These are phyloP conservation scores for Forficula auricularia DNA, from an alignment of 1,140 invertebrate genomes.

Conservation along the genomic window DNA sequence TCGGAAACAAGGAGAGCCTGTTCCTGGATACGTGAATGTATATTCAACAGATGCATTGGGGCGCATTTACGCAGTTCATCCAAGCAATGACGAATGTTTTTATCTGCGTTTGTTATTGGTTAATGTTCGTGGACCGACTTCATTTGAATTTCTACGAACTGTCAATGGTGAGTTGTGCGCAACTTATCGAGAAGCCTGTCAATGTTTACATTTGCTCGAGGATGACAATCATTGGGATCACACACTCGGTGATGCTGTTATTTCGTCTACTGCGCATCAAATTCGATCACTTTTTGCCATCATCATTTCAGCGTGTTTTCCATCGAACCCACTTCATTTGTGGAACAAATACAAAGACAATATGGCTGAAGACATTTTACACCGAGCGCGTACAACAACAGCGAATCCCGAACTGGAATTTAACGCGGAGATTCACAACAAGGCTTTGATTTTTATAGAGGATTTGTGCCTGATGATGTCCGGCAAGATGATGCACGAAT, in stretches of 20 bases:
- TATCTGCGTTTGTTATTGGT: slow-evolving; percentile 24
- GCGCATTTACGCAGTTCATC: slow-evolving; percentile 25
- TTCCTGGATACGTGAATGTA: slow-evolving; percentile 17
- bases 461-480: too few species aligned
- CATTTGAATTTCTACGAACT: slow-evolving; percentile 23
- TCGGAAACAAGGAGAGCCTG: slow-evolving; percentile 14
- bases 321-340: slow-evolving; percentile 18
- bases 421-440: too few species aligned
- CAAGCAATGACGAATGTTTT: slow-evolving; percentile 23
- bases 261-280: slow-evolving; percentile 16
- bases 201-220: slow-evolving; percentile 22
- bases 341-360: slow-evolving; percentile 22
- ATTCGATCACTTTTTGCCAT: slow-evolving; percentile 27
- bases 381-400: slow-evolving; percentile 9
- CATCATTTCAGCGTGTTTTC: slow-evolving; percentile 19
- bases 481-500: too few species aligned
- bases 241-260: slow-evolving; percentile 21
- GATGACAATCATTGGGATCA: slow-evolving; percentile 24
- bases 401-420: slow-evolving; percentile 14
- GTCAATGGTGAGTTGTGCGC: slow-evolving; percentile 25
- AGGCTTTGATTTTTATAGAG: too few species aligned
- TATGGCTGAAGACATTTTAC: slow-evolving; percentile 20
- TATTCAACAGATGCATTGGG: slow-evolving; percentile 19
- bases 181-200: slow-evolving; percentile 23
- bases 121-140: slow-evolving; percentile 24